phyloP scores from a whole-genome alignment of 2,888 invertebrate species.

The Orgyia antiqua region DNA sequence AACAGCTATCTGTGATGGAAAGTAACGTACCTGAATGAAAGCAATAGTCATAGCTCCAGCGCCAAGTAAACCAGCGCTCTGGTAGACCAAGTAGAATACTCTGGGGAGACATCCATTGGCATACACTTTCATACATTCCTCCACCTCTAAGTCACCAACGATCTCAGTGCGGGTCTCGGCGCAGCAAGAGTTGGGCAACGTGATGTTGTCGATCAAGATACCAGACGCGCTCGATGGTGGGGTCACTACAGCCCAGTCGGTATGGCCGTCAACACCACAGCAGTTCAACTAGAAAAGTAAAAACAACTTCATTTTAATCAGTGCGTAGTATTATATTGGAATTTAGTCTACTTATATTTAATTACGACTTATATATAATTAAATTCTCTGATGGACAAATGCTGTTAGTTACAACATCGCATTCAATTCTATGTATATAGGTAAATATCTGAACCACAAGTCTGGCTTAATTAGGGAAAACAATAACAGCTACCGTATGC shows the following conservation, averaged over 20 bases:
- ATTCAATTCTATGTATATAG: too few relatives aligned
- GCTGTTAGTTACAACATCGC: too few relatives aligned
- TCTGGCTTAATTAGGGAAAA: too few relatives aligned
- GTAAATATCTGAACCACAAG: too few relatives aligned
- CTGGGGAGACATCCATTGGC: slow-evolving; percentile 80
- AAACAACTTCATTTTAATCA: too few relatives aligned
- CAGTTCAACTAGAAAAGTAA: slow-evolving; percentile 78
- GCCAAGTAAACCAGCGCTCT: slow-evolving; percentile 84
- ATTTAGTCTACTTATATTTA: too few relatives aligned
- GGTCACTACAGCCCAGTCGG: slow-evolving; percentile 76
- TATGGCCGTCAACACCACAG: slow-evolving; percentile 81
- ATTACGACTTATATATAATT: too few relatives aligned
- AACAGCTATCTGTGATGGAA: too few relatives aligned
- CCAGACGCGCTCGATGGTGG: slow-evolving; percentile 37
- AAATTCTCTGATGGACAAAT: too few relatives aligned
- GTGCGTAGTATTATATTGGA: too few relatives aligned
- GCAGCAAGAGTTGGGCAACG: slow-evolving; percentile 81
- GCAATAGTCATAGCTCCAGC: slow-evolving; percentile 89
- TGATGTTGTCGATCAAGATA: slow-evolving; percentile 54
- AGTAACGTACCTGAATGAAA: slow-evolving; percentile 82
- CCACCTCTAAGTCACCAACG: slow-evolving; percentile 27
- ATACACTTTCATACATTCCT: slow-evolving; percentile 56
- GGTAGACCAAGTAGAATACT: slow-evolving; percentile 80
- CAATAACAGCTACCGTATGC: too few relatives aligned
- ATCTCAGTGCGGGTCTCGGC: slow-evolving; percentile 38